A percentile compares a stretch with the other conserved stretches of the same genome.
These are phyloP conservation scores for Drosophila azteca DNA, from an alignment of 1,140 invertebrate species.

Conservation along the genomic window DNA sequence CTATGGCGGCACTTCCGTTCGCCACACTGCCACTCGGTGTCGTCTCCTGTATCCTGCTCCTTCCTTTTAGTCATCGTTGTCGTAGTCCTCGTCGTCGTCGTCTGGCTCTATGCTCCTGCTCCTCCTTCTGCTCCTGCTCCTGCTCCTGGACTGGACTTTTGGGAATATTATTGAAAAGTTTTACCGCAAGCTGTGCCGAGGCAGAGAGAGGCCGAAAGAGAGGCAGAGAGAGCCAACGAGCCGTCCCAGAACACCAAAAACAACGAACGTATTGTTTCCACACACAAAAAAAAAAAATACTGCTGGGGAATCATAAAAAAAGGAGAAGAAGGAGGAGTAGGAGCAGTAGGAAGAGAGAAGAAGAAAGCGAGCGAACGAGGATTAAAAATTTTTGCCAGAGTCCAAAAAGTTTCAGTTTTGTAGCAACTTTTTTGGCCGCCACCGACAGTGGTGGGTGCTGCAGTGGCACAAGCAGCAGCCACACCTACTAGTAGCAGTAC, in stretches of 20 bases:
- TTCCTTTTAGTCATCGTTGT: slow-evolving; percentile 11
- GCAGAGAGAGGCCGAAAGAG: neutral
- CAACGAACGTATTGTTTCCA: slow-evolving; percentile 73
- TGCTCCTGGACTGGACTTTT: slow-evolving; percentile 73
- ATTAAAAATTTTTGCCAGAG: slow-evolving; percentile 57
- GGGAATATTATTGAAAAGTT: slow-evolving; percentile 81
- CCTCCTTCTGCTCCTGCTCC: slow-evolving; percentile 32
- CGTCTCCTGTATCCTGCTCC: slow-evolving; percentile 29
- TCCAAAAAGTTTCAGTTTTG: slow-evolving; percentile 75
- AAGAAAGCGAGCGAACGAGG: slow-evolving; percentile 35
- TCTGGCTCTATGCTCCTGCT: slow-evolving; percentile 18
- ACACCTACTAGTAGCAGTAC: no score
- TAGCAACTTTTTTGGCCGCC: slow-evolving; percentile 74
- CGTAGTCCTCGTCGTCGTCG: slow-evolving; percentile 42
- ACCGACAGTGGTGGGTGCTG: slow-evolving; percentile 50
- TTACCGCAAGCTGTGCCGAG: slow-evolving; percentile 75
- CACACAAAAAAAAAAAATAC: slow-evolving; percentile 34
- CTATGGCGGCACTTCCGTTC: slow-evolving; percentile 73
- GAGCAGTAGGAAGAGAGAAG: slow-evolving; percentile 35
- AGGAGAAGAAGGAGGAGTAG: slow-evolving; percentile 3
- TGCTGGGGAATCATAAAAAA: slow-evolving; percentile 40
- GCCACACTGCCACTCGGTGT: slow-evolving; percentile 26
- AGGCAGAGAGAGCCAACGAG: slow-evolving; percentile 13
- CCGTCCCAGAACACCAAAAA: slow-evolving; percentile 54
- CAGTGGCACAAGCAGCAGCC: slow-evolving; percentile 6